phyloP scores from a whole-genome alignment of 2,888 invertebrate species.

The Agrochola macilenta region DNA sequence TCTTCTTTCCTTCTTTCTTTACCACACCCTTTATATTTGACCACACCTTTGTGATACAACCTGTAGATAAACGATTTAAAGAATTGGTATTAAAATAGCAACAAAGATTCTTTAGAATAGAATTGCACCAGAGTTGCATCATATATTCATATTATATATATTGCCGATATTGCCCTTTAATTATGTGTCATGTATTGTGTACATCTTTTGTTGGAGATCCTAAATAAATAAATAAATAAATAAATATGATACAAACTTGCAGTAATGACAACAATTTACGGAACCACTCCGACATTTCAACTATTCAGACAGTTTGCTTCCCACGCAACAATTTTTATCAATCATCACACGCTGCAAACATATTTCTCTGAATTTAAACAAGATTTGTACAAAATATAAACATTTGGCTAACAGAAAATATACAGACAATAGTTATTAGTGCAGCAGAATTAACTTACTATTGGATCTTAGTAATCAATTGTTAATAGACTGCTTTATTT shows the following conservation, averaged over 20 bases:
- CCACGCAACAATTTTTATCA: conserved; percentile 47
- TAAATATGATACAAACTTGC: conserved; percentile 6
- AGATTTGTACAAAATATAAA: conserved; percentile 23
- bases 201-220: no score
- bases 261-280: conserved; percentile 24
- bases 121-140: background rate
- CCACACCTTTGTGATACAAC: background rate
- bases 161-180: no score
- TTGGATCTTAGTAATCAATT: conserved; percentile 30
- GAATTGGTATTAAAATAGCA: background rate
- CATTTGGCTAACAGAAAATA: conserved; percentile 15
- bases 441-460: conserved; percentile 26
- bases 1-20: no score
- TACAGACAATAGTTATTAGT: conserved; percentile 22
- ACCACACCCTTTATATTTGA: no score
- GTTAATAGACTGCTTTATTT: conserved; percentile 19
- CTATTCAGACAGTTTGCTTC: conserved; percentile 7
- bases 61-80: background rate
- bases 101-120: background rate
- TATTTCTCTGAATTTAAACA: conserved; percentile 30
- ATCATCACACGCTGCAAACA: conserved; percentile 26
- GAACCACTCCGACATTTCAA: conserved; percentile 8
- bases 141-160: no score
- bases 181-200: no score
- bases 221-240: no score